Base-by-base conservation (phyloP, 1,140 invertebrate genomes). In the Rhyacophila brunnea region DNA sequence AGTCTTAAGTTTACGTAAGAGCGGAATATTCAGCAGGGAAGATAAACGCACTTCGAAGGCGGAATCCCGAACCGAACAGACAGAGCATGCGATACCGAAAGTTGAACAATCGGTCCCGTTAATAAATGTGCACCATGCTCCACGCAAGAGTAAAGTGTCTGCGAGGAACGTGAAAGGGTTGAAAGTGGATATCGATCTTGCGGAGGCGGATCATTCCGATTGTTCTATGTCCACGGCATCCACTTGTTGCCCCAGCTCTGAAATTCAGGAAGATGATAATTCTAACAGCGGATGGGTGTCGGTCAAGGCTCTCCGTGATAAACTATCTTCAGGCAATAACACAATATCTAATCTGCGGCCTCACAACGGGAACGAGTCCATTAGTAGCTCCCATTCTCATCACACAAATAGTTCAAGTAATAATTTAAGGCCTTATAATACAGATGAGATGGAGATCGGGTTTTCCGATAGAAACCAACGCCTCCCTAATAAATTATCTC, bases 141-240 rank as follows among this genome's bases (percentile, higher is more conserved):
- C 57, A 1, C 40, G 44, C 14, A 59, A 45, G 15, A 35, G 40
- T 46, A 51, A 46, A 52, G 53, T 73, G 53, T 70, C 66, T 45
- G 65, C 68, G 18, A 80, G 71, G 53, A 80, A 80, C 60, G 68
- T 77, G 18, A 77, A 76, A 58, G 74, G 70, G 15, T 70, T 80
- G 6, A 77, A 73, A 53, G 64, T 80, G 34, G 72, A 73, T 71
- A n/a, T 48, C 48, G 0, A 28, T 51, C 14, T 15, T 3, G 23
- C 7, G 5, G 32, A 38, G 7, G 23, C 54, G 42, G 15, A 34
- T 51, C 13, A 54, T 49, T 19, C 38, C 44, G 36, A 66, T 60
- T 44, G 45, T 55, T 59, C n/a, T n/a, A n/a, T n/a, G n/a, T n/a
- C 55, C 11, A 63, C 61, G 14, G 54, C 61, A 36, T 63, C 61